Conservation (phyloP, 2,113 vertebrate species). For the Engraulis encrasicolus region DNA sequence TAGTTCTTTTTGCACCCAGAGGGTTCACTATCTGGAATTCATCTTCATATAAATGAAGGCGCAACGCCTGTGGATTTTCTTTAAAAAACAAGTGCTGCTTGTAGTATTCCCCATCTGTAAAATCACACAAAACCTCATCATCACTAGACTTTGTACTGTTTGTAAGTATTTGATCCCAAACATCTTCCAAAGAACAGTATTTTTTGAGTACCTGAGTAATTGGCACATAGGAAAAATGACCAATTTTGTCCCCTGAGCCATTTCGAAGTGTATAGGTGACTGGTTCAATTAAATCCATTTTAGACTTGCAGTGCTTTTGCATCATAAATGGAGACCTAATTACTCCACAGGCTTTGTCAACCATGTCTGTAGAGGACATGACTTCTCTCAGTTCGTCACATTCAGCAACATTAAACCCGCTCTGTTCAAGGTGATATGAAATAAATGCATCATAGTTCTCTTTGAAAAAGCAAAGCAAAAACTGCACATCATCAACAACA, state of each 20-base stretch:
- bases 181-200: too few relatives aligned
- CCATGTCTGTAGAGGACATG: too few relatives aligned
- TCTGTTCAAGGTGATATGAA: neutral
- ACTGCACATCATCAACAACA: neutral
- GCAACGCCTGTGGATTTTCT: constrained; percentile 35
- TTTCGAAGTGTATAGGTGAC: too few relatives aligned
- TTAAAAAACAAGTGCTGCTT: constrained; percentile 34
- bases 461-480: neutral
- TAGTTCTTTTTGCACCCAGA: constrained; percentile 34
- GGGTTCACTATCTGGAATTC: constrained; percentile 38
- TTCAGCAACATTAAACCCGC: too few relatives aligned
- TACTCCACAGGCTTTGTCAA: too few relatives aligned
- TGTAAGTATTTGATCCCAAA: neutral
- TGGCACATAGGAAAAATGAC: too few relatives aligned
- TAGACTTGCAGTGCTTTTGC: too few relatives aligned
- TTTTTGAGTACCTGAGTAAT: too few relatives aligned
- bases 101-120: constrained; percentile 34
- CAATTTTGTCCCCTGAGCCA: too few relatives aligned
- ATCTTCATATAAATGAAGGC: constrained; percentile 49
- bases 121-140: constrained; percentile 32
- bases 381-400: too few relatives aligned
- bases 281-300: too few relatives aligned
- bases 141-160: constrained; percentile 13
- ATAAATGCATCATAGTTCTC: constrained; percentile 19
- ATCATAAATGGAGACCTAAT: too few relatives aligned